Evolutionary conservation across 2,113 vertebrate species (phyloP).

Genomic region (Heterocephalus glaber): DNA sequence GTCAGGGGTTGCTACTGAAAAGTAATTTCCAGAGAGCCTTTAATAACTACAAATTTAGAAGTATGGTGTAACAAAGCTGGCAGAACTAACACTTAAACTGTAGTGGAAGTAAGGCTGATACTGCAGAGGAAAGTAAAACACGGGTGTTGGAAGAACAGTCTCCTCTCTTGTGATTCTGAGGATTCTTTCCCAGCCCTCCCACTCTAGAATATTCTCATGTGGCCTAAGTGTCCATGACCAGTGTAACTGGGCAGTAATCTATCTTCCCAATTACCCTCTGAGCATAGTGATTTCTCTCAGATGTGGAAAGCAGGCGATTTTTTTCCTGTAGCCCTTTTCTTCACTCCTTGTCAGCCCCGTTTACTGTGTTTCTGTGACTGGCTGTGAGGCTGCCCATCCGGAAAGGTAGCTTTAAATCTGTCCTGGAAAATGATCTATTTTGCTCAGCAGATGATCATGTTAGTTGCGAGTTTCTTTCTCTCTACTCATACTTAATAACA

Average conservation of each 20-base stretch:
- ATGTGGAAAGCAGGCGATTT: background rate
- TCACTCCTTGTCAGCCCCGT: background rate
- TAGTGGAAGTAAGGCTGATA: constrained; percentile 1
- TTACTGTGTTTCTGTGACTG: background rate
- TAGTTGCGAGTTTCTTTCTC: constrained; percentile 29
- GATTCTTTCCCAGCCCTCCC: background rate
- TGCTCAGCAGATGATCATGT: background rate
- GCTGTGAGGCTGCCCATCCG: background rate
- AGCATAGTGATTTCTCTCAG: background rate
- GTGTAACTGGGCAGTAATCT: background rate
- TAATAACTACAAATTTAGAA: constrained; percentile 47
- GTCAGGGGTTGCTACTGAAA: constrained; percentile 15
- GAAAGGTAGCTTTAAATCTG: background rate
- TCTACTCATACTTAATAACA: background rate
- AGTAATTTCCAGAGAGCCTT: background rate
- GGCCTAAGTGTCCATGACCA: background rate
- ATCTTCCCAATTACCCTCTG: background rate
- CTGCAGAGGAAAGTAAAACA: background rate
- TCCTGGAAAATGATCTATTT: constrained; percentile 50
- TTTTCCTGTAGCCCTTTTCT: background rate
- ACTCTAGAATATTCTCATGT: background rate
- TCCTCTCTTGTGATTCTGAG: background rate
- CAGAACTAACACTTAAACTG: constrained; percentile 20
- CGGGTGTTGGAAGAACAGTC: background rate
- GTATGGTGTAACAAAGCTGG: background rate